Evolutionary conservation across 2,797 vertebrate genomes (phyloP).

Genomic region (Dryobates pubescens): DNA sequence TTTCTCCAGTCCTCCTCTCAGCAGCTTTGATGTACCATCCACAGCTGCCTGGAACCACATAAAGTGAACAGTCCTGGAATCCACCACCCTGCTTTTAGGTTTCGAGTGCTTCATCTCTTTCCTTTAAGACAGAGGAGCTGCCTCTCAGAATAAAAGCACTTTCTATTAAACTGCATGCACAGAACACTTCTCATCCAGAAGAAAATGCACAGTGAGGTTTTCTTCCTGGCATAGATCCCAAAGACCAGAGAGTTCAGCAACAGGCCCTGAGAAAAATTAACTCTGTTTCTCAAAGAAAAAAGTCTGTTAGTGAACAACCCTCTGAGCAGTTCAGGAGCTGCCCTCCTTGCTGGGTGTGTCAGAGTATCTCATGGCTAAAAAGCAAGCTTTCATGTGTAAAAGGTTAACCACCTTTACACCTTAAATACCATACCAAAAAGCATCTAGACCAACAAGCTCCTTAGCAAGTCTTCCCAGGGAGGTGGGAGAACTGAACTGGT

Average conservation of each 20-base stretch:
- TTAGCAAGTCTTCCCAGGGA: constrained; percentile 1
- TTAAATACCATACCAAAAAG: not conserved
- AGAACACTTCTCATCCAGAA: accelerated
- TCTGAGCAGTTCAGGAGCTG: not conserved
- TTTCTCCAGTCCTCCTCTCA: not conserved
- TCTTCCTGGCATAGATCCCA: not conserved
- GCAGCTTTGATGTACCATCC: not conserved
- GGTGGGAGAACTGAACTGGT: constrained; percentile 19
- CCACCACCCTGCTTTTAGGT: not conserved
- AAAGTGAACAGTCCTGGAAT: not conserved
- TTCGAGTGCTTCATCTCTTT: not conserved
- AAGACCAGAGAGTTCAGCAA: not conserved
- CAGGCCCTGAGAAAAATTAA: not conserved
- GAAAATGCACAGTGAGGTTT: accelerated
- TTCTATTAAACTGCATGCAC: not conserved
- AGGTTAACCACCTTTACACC: not conserved
- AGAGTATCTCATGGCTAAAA: not conserved
- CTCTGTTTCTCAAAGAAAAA: not conserved
- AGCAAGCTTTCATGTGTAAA: not conserved
- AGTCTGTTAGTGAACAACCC: not conserved
- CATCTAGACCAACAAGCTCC: constrained; percentile 44
- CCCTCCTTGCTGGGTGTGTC: not conserved
- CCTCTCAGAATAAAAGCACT: not conserved
- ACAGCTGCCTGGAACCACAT: too few relatives aligned
- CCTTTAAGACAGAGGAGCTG: not conserved